phyloP scores from a whole-genome alignment of 2,113 vertebrate genomes.

The Equus przewalskii region DNA sequence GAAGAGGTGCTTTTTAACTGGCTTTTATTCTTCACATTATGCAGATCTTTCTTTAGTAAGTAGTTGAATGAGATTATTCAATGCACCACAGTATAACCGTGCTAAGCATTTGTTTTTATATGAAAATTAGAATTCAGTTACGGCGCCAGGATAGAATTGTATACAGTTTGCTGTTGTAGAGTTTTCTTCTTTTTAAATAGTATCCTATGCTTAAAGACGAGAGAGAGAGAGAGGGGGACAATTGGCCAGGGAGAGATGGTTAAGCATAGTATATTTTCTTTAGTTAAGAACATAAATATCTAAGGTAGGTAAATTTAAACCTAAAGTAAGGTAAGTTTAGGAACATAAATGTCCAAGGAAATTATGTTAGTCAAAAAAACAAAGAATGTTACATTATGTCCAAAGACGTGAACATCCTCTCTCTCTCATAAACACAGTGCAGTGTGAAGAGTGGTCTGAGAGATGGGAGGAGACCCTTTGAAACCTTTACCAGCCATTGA shows the following conservation, averaged over 20 bases:
- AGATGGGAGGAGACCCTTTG: neutral
- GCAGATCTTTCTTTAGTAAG: neutral
- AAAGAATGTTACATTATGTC: neutral
- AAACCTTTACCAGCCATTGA: neutral
- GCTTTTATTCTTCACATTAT: neutral
- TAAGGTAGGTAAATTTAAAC: neutral
- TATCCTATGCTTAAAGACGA: neutral
- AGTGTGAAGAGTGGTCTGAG: neutral
- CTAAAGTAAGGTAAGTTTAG: neutral
- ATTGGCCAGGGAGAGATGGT: neutral
- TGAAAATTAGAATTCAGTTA: neutral
- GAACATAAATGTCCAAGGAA: neutral
- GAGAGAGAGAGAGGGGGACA: no score
- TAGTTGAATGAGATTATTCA: neutral
- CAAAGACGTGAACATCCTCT: neutral
- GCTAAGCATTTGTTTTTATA: neutral
- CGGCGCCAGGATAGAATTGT: neutral
- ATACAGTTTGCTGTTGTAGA: neutral
- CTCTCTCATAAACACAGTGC: neutral
- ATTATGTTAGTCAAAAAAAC: neutral
- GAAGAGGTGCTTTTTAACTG: neutral
- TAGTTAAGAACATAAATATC: neutral
- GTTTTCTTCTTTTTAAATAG: neutral
- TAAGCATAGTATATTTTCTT: neutral
- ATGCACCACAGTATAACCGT: neutral